These are phyloP conservation scores for Epiblema foenella DNA, from an alignment of 2,888 invertebrate genomes.

Conservation along the genomic window DNA sequence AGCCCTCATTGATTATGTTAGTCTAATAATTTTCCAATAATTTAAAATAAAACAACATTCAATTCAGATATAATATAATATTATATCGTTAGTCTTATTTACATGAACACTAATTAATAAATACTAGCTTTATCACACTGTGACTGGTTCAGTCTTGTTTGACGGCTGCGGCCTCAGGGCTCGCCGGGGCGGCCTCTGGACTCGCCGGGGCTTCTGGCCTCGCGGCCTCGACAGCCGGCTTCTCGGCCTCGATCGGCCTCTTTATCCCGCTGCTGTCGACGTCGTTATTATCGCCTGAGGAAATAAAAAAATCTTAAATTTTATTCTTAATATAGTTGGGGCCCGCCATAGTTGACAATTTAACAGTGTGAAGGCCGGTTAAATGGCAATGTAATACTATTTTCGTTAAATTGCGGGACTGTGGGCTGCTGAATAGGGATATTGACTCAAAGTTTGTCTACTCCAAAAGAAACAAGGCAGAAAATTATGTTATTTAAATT, in stretches of 20 bases:
- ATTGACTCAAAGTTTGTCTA: too few species aligned
- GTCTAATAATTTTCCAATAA: background rate
- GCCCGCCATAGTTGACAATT: background rate
- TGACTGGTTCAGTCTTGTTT: constrained; percentile 73
- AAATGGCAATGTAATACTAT: too few species aligned
- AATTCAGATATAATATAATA: constrained; percentile 41
- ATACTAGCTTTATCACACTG: constrained; percentile 61
- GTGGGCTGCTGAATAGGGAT: too few species aligned
- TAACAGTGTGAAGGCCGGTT: too few species aligned
- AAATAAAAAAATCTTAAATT: constrained; percentile 15
- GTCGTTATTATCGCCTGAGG: constrained; percentile 70
- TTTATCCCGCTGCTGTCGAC: constrained; percentile 57
- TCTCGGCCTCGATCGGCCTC: constrained; percentile 35
- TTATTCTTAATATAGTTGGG: background rate
- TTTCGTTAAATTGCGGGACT: background rate
- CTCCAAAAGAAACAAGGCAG: too few species aligned
- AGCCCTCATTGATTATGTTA: too few species aligned
- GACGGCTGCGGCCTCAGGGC: constrained; percentile 43
- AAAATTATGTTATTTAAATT: too few species aligned
- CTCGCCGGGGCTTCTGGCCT: background rate
- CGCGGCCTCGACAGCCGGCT: constrained; percentile 47
- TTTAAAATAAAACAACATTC: constrained; percentile 19
- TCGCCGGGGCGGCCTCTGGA: constrained; percentile 6
- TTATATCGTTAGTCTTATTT: constrained; percentile 51
- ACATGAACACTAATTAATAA: constrained; percentile 54